Conservation (phyloP, 1,140 invertebrate species). For the Drosophila orena region DNA sequence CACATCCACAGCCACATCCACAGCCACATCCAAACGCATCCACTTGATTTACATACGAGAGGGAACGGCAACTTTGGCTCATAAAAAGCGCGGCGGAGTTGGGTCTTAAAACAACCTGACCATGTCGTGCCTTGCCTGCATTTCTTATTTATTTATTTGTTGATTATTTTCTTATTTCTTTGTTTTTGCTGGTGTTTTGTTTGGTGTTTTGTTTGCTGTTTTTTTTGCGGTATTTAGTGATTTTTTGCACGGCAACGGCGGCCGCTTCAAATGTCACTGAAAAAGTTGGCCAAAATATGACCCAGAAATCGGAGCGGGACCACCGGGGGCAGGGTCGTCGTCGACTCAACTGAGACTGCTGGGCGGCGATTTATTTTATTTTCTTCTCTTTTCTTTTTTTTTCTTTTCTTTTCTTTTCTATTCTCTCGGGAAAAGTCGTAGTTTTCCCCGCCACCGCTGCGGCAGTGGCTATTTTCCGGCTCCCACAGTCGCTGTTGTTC, state of each 20-base stretch:
- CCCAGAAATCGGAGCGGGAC: conserved; percentile 64
- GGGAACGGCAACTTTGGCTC: conserved; percentile 35
- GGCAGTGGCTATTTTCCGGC: conserved; percentile 24
- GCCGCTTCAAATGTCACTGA: conserved; percentile 74
- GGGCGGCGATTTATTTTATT: conserved; percentile 22
- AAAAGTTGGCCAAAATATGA: conserved; percentile 78
- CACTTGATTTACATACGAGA: conserved; percentile 72
- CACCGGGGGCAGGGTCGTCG: background rate
- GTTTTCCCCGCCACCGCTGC: background rate
- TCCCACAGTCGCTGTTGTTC: conserved; percentile 49
- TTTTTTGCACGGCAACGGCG: conserved; percentile 33
- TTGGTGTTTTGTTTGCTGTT: background rate
- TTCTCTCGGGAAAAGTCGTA: conserved; percentile 59
- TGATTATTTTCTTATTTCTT: conserved; percentile 1
- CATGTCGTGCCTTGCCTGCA: conserved; percentile 62
- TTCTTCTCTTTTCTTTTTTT: conserved; percentile 27
- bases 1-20: background rate
- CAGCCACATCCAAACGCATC: conserved; percentile 35
- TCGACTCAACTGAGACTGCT: background rate
- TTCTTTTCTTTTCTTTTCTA: background rate
- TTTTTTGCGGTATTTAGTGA: conserved; percentile 11
- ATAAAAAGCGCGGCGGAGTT: conserved; percentile 53
- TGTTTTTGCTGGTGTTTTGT: background rate
- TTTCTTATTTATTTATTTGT: conserved; percentile 44
- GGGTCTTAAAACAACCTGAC: conserved; percentile 75